phyloP scores from a whole-genome alignment of 2,113 vertebrate species.

The Ceyx margarethae region DNA sequence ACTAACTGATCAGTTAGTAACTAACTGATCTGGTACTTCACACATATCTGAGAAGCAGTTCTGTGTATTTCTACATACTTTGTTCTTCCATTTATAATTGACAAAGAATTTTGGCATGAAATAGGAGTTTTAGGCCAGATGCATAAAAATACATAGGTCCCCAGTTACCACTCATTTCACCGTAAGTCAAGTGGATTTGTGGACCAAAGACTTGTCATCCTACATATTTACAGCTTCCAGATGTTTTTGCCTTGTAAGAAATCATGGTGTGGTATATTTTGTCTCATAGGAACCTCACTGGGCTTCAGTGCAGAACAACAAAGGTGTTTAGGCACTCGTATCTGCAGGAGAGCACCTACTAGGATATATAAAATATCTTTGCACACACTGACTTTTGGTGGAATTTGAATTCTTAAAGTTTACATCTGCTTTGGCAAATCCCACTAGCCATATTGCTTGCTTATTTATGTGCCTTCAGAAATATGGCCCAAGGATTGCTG shows the following conservation, averaged over 20 bases:
- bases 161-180: background rate
- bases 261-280: background rate
- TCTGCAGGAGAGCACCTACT: background rate
- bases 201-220: background rate
- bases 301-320: background rate
- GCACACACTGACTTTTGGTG: background rate
- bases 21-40: background rate
- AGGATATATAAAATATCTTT: background rate
- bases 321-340: background rate
- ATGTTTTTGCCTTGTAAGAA: background rate
- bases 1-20: background rate
- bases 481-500: background rate
- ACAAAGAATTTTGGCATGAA: background rate
- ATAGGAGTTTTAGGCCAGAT: background rate
- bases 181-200: background rate
- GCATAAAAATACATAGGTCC: background rate
- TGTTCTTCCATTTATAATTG: background rate
- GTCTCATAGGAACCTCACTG: background rate
- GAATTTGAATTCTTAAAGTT: background rate
- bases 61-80: background rate
- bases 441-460: background rate
- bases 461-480: slow-evolving; percentile 19
- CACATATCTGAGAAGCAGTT: background rate
- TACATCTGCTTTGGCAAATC: background rate
- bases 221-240: slow-evolving; percentile 19